A percentile compares a stretch with the other conserved stretches of the same genome.
Evolutionary conservation across 2,888 invertebrate species (phyloP).

Genomic region (Oxyscelio sp.): DNA sequence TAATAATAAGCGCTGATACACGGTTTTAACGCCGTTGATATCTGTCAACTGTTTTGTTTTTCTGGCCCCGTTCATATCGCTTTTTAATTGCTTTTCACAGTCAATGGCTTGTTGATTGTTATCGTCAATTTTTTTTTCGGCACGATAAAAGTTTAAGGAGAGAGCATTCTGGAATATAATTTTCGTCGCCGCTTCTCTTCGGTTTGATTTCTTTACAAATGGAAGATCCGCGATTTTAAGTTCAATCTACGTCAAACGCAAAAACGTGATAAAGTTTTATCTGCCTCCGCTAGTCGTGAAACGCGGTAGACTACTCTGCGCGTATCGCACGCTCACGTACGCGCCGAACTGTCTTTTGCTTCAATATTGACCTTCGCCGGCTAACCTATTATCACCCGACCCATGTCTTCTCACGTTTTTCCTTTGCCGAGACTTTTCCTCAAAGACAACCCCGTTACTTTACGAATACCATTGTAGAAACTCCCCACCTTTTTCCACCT

Average conservation of each 20-base stretch:
- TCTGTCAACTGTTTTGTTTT: conserved; percentile 29
- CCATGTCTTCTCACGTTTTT: conserved; percentile 73
- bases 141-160: not conserved
- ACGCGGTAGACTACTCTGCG: conserved; percentile 56
- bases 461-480: conserved; percentile 45
- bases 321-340: conserved; percentile 56
- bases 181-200: not conserved
- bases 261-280: conserved; percentile 81
- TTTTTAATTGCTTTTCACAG: conserved; percentile 46
- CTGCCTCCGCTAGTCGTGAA: conserved; percentile 78
- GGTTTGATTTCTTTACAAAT: not conserved
- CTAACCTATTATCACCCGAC: conserved; percentile 78
- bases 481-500: conserved; percentile 7
- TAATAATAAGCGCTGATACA: conserved; percentile 54
- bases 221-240: conserved; percentile 33
- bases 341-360: conserved; percentile 67
- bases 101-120: conserved; percentile 16
- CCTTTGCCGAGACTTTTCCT: conserved; percentile 39
- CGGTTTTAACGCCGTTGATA: conserved; percentile 42
- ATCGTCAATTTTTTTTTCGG: not conserved
- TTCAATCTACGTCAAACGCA: conserved; percentile 69
- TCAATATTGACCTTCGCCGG: conserved; percentile 81
- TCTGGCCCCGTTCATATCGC: not conserved
- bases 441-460: conserved; percentile 53
- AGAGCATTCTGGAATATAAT: not conserved